Evolutionary conservation across 2,797 vertebrate genomes (phyloP).

Genomic region (Etheostoma nigrum): DNA sequence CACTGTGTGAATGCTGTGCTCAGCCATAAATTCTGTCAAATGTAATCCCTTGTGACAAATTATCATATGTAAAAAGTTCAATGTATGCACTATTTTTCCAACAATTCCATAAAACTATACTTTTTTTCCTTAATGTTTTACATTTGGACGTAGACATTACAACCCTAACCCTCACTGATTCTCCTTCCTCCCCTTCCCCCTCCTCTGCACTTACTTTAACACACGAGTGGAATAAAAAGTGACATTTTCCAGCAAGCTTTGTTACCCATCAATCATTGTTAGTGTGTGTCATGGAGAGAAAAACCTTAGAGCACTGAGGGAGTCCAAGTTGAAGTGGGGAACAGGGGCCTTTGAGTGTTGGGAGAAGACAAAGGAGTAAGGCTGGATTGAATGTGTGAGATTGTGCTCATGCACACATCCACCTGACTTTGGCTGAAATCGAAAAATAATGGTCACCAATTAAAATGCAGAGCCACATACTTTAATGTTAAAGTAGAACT

Average conservation of each 20-base stretch:
- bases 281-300: conserved; percentile 66
- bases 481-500: neutral
- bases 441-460: conserved; percentile 1
- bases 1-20: neutral
- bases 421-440: conserved; percentile 19
- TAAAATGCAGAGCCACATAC: neutral
- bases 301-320: conserved; percentile 54
- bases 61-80: neutral
- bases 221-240: conserved; percentile 70
- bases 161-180: conserved; percentile 40
- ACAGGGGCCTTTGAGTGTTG: conserved; percentile 29
- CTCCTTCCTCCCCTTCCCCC: neutral
- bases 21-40: conserved; percentile 11
- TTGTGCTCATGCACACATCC: conserved; percentile 4
- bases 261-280: conserved; percentile 80
- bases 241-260: conserved; percentile 74
- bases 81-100: neutral
- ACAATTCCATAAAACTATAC: neutral
- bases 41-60: neutral
- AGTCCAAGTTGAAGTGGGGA: conserved; percentile 49
- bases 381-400: conserved; percentile 35
- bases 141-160: conserved; percentile 33
- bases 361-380: conserved; percentile 30
- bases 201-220: conserved; percentile 41
- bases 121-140: conserved; percentile 4